Percentiles rank a stretch among this genome's conserved stretches.
Evolutionary conservation across 2,888 invertebrate species (phyloP).

Genomic region (Apomyelois bistriatella): DNA sequence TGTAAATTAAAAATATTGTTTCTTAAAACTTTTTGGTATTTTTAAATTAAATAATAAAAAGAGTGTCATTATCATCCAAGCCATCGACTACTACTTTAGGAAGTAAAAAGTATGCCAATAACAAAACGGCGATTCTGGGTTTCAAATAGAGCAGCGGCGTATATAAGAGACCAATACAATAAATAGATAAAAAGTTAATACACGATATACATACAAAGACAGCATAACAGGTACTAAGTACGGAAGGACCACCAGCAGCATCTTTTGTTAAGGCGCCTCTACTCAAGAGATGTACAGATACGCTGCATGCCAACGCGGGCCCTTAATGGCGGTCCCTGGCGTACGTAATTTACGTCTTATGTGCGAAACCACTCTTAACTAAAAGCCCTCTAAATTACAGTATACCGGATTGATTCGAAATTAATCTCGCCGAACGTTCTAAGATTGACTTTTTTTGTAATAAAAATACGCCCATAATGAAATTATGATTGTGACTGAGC

Average conservation of each 20-base stretch:
- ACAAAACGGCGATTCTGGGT: too few species aligned
- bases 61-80: too few species aligned
- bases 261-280: slow-evolving; percentile 66
- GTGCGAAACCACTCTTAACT: slow-evolving; percentile 76
- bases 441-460: slow-evolving; percentile 42
- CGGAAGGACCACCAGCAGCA: slow-evolving; percentile 68
- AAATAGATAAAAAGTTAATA: background rate
- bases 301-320: slow-evolving; percentile 65
- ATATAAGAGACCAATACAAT: too few species aligned
- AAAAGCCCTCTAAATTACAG: slow-evolving; percentile 75
- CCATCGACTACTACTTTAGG: too few species aligned
- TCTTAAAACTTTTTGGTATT: background rate
- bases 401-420: slow-evolving; percentile 72
- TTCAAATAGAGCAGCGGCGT: too few species aligned
- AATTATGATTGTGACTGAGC: slow-evolving; percentile 28
- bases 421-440: slow-evolving; percentile 59
- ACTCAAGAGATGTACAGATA: slow-evolving; percentile 72
- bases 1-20: background rate
- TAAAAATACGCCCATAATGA: slow-evolving; percentile 29
- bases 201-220: slow-evolving; percentile 27
- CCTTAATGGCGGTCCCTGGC: slow-evolving; percentile 71
- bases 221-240: slow-evolving; percentile 34
- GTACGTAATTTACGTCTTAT: slow-evolving; percentile 74
- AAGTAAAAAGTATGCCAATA: too few species aligned
- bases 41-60: too few species aligned